Evolutionary conservation across 1,140 invertebrate genomes (phyloP).

Genomic region (Acyrthosiphon pisum): DNA sequence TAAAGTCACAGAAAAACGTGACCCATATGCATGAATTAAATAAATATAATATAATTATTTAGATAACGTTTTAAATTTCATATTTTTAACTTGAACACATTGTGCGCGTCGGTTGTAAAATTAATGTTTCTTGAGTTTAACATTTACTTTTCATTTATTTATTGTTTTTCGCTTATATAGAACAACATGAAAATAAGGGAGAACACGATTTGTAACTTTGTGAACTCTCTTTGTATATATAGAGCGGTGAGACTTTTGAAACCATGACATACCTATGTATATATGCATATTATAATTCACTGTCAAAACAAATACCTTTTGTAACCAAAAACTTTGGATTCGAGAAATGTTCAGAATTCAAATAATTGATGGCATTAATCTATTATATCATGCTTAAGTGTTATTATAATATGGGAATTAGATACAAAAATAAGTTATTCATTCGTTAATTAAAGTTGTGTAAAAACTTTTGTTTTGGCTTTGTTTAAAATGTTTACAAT

Average conservation of each 20-base stretch:
- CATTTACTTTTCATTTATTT: neutral
- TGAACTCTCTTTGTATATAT: neutral
- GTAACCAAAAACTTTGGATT: neutral
- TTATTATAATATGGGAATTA: neutral
- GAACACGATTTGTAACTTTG: conserved; percentile 7
- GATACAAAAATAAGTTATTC: conserved; percentile 1
- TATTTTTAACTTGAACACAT: neutral
- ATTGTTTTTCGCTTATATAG: neutral
- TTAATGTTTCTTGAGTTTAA: neutral
- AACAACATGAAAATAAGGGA: neutral
- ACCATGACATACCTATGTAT: neutral
- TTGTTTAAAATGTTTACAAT: neutral
- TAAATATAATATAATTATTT: neutral
- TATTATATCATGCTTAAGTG: neutral
- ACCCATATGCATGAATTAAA: neutral
- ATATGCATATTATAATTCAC: conserved; percentile 14
- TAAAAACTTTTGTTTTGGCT: neutral
- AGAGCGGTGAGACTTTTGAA: neutral
- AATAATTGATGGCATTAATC: conserved; percentile 10
- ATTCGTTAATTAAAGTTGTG: neutral
- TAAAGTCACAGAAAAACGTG: neutral
- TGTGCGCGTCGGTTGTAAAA: neutral
- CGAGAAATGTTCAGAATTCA: neutral
- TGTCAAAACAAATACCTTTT: neutral
- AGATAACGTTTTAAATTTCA: neutral